Base-by-base conservation (phyloP, 1,140 invertebrate genomes). In the Leptonema lineaticorne region DNA sequence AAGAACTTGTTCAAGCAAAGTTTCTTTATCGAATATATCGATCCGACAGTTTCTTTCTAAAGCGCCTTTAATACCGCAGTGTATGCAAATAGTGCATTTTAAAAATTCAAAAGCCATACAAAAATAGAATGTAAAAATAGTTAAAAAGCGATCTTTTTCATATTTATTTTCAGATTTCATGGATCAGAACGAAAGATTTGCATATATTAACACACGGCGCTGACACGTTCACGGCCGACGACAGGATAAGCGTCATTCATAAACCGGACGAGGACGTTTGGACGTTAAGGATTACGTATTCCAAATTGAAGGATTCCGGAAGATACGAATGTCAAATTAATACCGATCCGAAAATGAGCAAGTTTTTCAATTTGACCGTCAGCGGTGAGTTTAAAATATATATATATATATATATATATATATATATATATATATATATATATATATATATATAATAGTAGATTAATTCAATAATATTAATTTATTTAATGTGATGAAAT, bases 291-390 rank as follows among this genome's bases (percentile, higher is more conserved):
- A 87, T 93, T 59, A 83, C 84, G 60, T 84, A 85, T n/a, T 85
- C 87, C 7, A 84, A 84, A 62, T 77, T 81, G 70, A 76, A 83
- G 7, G 91, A 93, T 78, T 81, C 86, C 11, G 90, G 90, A 29
- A 81, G 85, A 41, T 92, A 92, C 81, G 89, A 92, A 81, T 92
- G 90, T 74, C 90, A 92, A 78, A 85, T 92, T 74, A 91, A 91
- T 76, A 90, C 89, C 0, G 89, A 92, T 73, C 90, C 90, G n/a
- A 91, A 91, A 77, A 86, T 89, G 79, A 90, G 87, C 79, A 82
- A 86, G 72, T 85, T 86, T 65, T 85, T 89, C 72, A 85, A 85
- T 74, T 82, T 91, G 18, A 84, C 81, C 26, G 88, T 90, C 8
- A 76, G 84, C 78, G 88, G 89, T 90, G 77, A 78, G 77, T 69